Conservation (phyloP, 1,140 invertebrate genomes). For the Dolichoris vasculosae region DNA sequence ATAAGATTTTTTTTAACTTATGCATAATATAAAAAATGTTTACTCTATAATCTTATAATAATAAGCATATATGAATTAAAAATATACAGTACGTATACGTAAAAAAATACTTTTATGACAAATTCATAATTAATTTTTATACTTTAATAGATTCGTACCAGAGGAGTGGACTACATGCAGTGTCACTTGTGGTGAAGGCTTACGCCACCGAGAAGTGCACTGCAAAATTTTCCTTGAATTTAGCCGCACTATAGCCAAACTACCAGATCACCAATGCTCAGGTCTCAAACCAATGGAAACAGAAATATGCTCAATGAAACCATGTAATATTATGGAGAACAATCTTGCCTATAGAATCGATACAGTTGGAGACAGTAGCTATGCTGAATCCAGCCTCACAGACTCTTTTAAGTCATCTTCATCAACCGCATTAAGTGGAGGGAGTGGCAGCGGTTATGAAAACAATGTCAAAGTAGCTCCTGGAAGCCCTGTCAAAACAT, state of each 20-base stretch:
- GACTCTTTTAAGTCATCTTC: conserved; percentile 77
- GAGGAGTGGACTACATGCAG: conserved; percentile 92
- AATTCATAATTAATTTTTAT: background rate
- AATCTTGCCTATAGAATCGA: conserved; percentile 71
- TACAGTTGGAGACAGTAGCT: conserved; percentile 71
- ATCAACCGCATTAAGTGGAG: conserved; percentile 29
- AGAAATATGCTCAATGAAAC: conserved; percentile 85
- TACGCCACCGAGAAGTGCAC: conserved; percentile 85
- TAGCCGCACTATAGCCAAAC: conserved; percentile 86
- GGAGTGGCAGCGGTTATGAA: conserved; percentile 64
- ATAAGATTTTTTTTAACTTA: no score
- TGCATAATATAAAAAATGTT: no score
- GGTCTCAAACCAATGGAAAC: conserved; percentile 86
- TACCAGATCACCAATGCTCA: conserved; percentile 91
- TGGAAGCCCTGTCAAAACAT: conserved; percentile 75
- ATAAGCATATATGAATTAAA: no score
- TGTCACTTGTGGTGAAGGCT: conserved; percentile 91
- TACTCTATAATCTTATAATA: no score
- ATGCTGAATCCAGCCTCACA: conserved; percentile 77
- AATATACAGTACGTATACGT: no score
- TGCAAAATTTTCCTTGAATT: conserved; percentile 97
- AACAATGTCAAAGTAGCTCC: conserved; percentile 77
- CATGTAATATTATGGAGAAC: conserved; percentile 76
- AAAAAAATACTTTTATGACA: no score
- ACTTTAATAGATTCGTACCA: conserved; percentile 80